Conservation (phyloP, 2,888 invertebrate species). For the Sminthurides aquaticus region DNA sequence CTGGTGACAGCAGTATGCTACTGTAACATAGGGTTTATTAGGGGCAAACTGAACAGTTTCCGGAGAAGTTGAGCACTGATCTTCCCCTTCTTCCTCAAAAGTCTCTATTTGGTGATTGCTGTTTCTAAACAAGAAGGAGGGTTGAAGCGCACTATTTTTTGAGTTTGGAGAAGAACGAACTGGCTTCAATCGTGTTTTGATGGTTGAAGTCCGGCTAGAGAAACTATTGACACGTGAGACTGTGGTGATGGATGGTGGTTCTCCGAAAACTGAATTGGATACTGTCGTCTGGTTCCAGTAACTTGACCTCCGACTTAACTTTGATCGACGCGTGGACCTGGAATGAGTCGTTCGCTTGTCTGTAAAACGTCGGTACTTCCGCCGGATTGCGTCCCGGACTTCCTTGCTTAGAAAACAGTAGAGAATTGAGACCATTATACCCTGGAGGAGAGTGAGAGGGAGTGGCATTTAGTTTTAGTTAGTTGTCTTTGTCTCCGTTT, state of each 20-base stretch:
- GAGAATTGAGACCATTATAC: constrained; percentile 36
- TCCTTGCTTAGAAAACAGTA: constrained; percentile 41
- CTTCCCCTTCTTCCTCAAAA: not conserved
- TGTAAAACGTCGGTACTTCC: constrained; percentile 36
- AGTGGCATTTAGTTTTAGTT: no score
- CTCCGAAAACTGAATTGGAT: constrained; percentile 15
- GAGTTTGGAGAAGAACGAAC: not conserved
- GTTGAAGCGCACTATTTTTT: not conserved
- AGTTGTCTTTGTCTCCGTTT: no score
- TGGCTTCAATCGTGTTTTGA: constrained; percentile 10
- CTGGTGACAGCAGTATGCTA: not conserved
- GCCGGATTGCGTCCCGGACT: constrained; percentile 37
- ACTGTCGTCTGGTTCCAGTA: constrained; percentile 8
- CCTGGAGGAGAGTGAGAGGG: no score
- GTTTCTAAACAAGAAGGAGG: not conserved
- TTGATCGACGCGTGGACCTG: not conserved
- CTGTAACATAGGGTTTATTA: not conserved
- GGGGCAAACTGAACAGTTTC: not conserved
- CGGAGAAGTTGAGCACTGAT: not conserved
- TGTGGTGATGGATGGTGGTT: not conserved
- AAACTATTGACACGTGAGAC: not conserved
- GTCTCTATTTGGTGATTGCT: not conserved
- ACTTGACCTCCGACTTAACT: constrained; percentile 5
- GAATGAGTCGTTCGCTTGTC: constrained; percentile 26
- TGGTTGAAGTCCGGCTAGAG: not conserved